A percentile compares a stretch with the other conserved stretches of the same genome.
phyloP scores from a whole-genome alignment of 2,888 invertebrate species.

The Parthenolecanium corni region DNA sequence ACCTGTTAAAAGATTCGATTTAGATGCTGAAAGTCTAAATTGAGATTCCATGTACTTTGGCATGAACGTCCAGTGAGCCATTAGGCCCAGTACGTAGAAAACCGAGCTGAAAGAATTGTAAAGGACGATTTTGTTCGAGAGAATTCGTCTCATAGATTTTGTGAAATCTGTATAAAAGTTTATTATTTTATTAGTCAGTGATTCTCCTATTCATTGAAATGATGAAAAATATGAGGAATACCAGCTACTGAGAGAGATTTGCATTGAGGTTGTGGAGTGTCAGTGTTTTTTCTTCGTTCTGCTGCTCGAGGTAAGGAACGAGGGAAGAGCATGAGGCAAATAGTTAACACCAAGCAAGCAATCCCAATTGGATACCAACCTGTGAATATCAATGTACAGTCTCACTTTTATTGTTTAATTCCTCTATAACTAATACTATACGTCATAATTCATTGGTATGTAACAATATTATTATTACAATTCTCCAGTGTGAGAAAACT shows the following conservation, averaged over 20 bases:
- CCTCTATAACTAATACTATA: no score
- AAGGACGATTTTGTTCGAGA: slow-evolving; percentile 40
- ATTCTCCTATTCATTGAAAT: neutral
- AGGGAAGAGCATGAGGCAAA: slow-evolving; percentile 39
- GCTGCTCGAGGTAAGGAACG: slow-evolving; percentile 37
- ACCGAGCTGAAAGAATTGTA: slow-evolving; percentile 41
- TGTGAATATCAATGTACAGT: neutral
- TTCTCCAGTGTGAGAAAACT: neutral
- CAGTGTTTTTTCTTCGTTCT: slow-evolving; percentile 5
- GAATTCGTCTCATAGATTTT: slow-evolving; percentile 36
- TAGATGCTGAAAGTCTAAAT: slow-evolving; percentile 41
- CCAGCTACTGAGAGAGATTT: slow-evolving; percentile 6
- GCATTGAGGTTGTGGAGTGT: neutral
- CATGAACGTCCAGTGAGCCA: slow-evolving; percentile 43
- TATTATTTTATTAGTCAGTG: neutral
- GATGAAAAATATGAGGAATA: no score
- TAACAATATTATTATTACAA: no score
- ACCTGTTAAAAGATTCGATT: slow-evolving; percentile 44
- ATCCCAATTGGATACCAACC: slow-evolving; percentile 34
- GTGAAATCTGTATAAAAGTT: slow-evolving; percentile 35
- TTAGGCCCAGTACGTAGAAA: slow-evolving; percentile 39
- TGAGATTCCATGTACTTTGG: slow-evolving; percentile 47
- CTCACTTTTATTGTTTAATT: no score
- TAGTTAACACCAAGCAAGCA: slow-evolving; percentile 34
- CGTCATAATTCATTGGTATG: no score